Conservation (phyloP, 2,797 vertebrate species). For the Glossophaga mutica region DNA sequence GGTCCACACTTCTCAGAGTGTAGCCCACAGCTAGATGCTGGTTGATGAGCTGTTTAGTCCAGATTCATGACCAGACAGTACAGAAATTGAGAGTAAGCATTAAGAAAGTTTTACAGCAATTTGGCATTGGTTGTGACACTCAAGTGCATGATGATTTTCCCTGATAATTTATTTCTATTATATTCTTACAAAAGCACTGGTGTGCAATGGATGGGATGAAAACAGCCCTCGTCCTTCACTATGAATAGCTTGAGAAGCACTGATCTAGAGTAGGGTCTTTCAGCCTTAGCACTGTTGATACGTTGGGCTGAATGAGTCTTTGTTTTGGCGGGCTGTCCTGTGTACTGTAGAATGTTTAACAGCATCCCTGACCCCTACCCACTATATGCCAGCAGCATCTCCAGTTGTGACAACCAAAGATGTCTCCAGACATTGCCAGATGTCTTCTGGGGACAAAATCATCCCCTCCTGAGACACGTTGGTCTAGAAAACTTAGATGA, state of each 20-base stretch:
- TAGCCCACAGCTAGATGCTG: neutral
- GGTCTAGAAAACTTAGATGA: neutral
- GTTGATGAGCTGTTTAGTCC: neutral
- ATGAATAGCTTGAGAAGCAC: neutral
- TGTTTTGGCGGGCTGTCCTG: neutral
- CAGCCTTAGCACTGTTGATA: fast-evolving
- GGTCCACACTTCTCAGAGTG: fast-evolving
- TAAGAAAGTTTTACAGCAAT: neutral
- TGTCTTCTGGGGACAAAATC: neutral
- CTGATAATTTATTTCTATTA: neutral
- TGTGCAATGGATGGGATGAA: neutral
- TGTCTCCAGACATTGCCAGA: neutral
- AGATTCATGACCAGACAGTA: neutral
- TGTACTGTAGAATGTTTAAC: neutral
- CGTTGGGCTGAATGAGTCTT: neutral
- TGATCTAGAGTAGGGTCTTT: neutral
- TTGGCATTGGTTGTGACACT: neutral
- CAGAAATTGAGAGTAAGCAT: neutral
- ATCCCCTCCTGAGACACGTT: neutral
- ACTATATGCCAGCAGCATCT: neutral
- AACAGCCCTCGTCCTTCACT: neutral
- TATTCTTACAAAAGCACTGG: neutral
- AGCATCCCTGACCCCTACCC: neutral
- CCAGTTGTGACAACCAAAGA: neutral
- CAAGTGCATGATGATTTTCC: neutral